These are phyloP conservation scores for Fundulus diaphanus DNA, from an alignment of 2,797 vertebrate genomes.

Conservation along the genomic window DNA sequence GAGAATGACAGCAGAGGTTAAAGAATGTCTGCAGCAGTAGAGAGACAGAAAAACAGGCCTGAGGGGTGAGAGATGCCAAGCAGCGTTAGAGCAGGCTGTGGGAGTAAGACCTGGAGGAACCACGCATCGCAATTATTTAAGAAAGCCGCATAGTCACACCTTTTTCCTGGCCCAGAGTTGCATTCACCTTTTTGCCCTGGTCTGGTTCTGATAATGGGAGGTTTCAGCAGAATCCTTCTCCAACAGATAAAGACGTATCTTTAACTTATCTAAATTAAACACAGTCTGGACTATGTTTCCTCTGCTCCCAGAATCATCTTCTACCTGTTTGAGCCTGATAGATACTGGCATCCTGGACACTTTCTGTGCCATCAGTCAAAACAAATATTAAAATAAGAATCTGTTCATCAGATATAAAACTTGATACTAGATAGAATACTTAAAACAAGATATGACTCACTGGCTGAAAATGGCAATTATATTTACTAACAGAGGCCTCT, in stretches of 20 bases:
- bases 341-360: not conserved
- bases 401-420: not conserved
- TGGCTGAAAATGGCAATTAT: not conserved
- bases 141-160: slow-evolving; percentile 58
- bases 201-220: not conserved
- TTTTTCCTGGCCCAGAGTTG: not conserved
- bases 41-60: slow-evolving; percentile 46
- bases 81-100: slow-evolving; percentile 47
- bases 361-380: not conserved
- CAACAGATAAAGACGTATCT: not conserved
- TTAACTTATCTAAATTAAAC: no score
- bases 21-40: slow-evolving; percentile 67
- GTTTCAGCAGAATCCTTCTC: not conserved
- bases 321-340: not conserved
- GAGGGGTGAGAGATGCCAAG: slow-evolving; percentile 50
- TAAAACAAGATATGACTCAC: not conserved
- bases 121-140: slow-evolving; percentile 48
- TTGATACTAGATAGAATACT: not conserved
- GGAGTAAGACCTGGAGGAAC: slow-evolving; percentile 57
- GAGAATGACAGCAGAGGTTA: slow-evolving; percentile 75
- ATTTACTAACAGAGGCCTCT: not conserved
- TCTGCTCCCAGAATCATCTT: slow-evolving; percentile 1
- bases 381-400: not conserved
- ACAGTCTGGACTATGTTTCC: not conserved
- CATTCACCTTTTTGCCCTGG: not conserved